Evolutionary conservation across 2,113 vertebrate species (phyloP), one percentile per base, ranked within the genome.

Genomic region (Bubo blakistoni): DNA sequence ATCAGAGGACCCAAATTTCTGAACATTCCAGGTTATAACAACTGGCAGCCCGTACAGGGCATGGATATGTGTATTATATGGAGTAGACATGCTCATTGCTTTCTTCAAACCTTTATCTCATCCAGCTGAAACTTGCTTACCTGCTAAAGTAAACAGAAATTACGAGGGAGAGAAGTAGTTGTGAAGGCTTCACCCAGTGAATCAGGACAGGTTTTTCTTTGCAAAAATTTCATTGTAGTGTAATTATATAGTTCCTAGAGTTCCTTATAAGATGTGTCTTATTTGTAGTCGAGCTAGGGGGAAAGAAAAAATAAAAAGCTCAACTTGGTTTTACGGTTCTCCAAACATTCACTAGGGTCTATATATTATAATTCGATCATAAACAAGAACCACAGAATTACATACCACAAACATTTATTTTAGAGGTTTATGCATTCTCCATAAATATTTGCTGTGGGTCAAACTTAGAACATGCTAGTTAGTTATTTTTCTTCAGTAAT

Each of bases 401-500:
- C n/a, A 46, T 76, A 94, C 83, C 42, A 70, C 30, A 62, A 82
- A 69, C 17, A 32, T 63, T 94, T 74, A n/a, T 83, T 96, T 94
- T 86, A 85, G 38, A 81, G 67, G 10, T 9, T 36, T 77, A 77
- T 51, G 21, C 3, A n/a, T 72, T 88, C 20, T 72, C 16, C 36
- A 57, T 71, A 79, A 91, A 95, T 93, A 81, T 72, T 84, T 96
- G 22, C 74, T 40, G 10, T 38, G 44, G 16, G 32, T 86, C 38
- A 84, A 82, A 70, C 30, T 67, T 61, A 88, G 40, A 79, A 63
- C 3, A 26, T 70, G 84, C 17, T 46, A 61, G 52, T 91, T 76
- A 85, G 93, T 89, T 89, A 54, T 65, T 94, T 95, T 76, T 86
- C 47, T 86, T 85, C 34, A 22, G 32, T 58, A 96, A 95, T 34